A percentile compares a stretch with the other conserved stretches of the same genome.
Conservation (phyloP, 2,888 invertebrate genomes). For the Homarus gammarus region DNA sequence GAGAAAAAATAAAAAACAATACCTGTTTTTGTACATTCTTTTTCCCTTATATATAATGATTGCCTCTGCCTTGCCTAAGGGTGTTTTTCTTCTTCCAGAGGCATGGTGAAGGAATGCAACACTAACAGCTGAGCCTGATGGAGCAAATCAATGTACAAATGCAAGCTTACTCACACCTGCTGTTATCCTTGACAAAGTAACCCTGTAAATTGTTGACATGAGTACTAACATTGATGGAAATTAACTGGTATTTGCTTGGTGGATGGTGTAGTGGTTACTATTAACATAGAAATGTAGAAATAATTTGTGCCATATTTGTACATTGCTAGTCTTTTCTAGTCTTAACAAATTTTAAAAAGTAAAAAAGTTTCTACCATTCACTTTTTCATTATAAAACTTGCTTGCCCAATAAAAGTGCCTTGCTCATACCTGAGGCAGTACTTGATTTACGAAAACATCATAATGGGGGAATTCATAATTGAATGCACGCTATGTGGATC, state of each 20-base stretch:
- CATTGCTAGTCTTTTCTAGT: constrained; percentile 62
- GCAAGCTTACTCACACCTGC: constrained; percentile 35
- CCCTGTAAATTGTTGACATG: constrained; percentile 11
- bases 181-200: constrained; percentile 30
- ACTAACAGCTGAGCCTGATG: constrained; percentile 43
- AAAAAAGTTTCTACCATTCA: neutral
- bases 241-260: constrained; percentile 22
- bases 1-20: no score
- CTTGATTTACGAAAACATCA: neutral
- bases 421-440: neutral
- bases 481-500: constrained; percentile 72
- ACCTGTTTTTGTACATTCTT: no score
- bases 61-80: no score
- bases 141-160: constrained; percentile 11
- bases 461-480: constrained; percentile 74
- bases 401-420: neutral
- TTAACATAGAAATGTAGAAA: constrained; percentile 31
- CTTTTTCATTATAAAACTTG: neutral
- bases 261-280: constrained; percentile 25
- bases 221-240: neutral
- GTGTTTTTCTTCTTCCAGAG: constrained; percentile 57
- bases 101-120: constrained; percentile 51
- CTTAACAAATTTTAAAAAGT: neutral
- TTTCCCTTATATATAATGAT: no score
- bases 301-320: constrained; percentile 3